These are phyloP conservation scores for Notolabrus celidotus DNA, from an alignment of 2,797 vertebrate genomes.

Conservation along the genomic window DNA sequence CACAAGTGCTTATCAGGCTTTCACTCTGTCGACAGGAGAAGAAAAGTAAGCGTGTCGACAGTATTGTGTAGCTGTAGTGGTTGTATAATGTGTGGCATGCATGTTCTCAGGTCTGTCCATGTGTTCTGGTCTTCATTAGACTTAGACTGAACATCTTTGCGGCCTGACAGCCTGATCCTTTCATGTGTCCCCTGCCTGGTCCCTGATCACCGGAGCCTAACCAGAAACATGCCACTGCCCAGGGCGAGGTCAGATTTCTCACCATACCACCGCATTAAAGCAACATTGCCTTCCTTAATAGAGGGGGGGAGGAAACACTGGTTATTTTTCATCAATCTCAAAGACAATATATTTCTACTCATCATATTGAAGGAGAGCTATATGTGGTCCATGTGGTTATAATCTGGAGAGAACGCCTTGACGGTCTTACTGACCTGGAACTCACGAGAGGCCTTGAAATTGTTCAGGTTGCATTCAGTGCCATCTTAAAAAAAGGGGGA, in stretches of 20 bases:
- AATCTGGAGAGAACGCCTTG: slow-evolving; percentile 66
- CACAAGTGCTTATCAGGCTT: slow-evolving; percentile 30
- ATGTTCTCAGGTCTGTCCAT: slow-evolving; percentile 68
- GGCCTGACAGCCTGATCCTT: slow-evolving; percentile 80
- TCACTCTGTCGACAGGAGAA: slow-evolving; percentile 41
- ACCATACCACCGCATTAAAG: slow-evolving; percentile 77
- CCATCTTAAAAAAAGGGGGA: slow-evolving; percentile 55
- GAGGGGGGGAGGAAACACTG: slow-evolving; percentile 43
- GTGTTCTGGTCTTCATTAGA: slow-evolving; percentile 86
- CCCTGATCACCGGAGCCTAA: slow-evolving; percentile 81
- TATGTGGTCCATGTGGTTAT: slow-evolving; percentile 73
- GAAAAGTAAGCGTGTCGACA: slow-evolving; percentile 47
- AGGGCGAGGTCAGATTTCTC: slow-evolving; percentile 83
- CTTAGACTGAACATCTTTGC: slow-evolving; percentile 80
- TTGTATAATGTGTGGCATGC: slow-evolving; percentile 68
- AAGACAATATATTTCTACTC: slow-evolving; percentile 80
- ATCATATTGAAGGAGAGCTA: slow-evolving; percentile 66
- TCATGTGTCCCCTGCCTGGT: slow-evolving; percentile 83
- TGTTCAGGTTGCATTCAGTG: slow-evolving; percentile 68
- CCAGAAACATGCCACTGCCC: slow-evolving; percentile 85
- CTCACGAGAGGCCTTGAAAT: slow-evolving; percentile 58
- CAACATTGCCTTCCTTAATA: slow-evolving; percentile 75
- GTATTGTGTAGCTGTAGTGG: slow-evolving; percentile 23
- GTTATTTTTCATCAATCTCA: slow-evolving; percentile 81
- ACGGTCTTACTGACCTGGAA: slow-evolving; percentile 73